Evolutionary conservation across 1,140 invertebrate genomes (phyloP).

Genomic region (Diachasmimorpha longicaudata): DNA sequence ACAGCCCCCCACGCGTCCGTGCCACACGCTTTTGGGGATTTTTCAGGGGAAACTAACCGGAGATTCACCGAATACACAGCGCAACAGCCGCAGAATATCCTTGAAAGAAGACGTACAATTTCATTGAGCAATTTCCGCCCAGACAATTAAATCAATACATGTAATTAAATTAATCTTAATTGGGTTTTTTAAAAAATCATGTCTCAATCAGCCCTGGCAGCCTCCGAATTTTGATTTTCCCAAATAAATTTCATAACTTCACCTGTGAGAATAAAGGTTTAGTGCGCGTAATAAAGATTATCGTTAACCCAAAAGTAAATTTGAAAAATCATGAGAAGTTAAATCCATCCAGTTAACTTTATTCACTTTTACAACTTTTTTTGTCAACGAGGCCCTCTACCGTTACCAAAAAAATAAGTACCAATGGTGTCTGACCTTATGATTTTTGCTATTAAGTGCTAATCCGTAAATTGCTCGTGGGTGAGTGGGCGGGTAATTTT

Average conservation of each 20-base stretch:
- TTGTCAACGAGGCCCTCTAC: not conserved
- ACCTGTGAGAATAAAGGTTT: not conserved
- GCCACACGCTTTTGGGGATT: not conserved
- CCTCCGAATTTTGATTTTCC: not conserved
- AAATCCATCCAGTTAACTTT: not conserved
- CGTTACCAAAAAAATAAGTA: not conserved
- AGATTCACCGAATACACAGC: not conserved
- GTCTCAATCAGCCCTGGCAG: not conserved
- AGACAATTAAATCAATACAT: too few species aligned
- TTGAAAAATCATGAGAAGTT: not conserved
- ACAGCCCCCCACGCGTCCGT: not conserved
- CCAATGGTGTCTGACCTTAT: not conserved
- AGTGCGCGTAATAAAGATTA: not conserved
- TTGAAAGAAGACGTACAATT: not conserved
- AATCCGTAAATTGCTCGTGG: not conserved
- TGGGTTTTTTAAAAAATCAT: too few species aligned
- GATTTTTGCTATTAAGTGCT: conserved; percentile 1
- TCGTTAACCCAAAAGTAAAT: not conserved
- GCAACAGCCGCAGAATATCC: not conserved
- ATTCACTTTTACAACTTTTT: not conserved
- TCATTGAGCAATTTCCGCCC: not conserved
- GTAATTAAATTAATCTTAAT: too few species aligned
- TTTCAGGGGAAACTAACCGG: not conserved
- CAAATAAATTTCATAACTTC: not conserved
- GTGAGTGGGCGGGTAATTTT: not conserved